Evolutionary conservation across 2,797 vertebrate species (phyloP).

Genomic region (Monodelphis domestica): DNA sequence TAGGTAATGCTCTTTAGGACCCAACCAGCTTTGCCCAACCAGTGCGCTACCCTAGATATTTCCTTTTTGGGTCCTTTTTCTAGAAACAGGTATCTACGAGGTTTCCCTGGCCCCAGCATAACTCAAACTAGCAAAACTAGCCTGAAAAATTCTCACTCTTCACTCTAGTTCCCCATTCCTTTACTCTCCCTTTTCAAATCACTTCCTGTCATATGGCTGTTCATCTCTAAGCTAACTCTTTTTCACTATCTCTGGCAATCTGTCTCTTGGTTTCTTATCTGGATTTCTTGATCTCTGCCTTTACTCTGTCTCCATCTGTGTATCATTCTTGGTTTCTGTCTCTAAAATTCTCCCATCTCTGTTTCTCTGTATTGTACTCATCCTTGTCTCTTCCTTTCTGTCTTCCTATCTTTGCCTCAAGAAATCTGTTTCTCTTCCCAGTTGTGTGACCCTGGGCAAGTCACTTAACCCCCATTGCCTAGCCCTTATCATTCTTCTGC

Average conservation of each 20-base stretch:
- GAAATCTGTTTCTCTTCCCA: not conserved
- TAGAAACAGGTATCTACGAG: not conserved
- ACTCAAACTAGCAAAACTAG: not conserved
- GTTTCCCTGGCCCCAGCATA: not conserved
- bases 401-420: not conserved
- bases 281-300: not conserved
- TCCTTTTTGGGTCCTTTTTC: not conserved
- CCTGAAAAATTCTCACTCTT: not conserved
- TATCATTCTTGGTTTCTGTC: not conserved
- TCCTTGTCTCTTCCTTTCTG: not conserved
- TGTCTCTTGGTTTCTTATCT: constrained; percentile 10
- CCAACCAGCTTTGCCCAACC: not conserved
- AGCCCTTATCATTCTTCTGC: no score
- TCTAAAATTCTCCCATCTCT: no score
- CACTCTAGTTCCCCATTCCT: constrained; percentile 33
- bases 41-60: not conserved
- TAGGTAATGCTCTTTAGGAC: not conserved
- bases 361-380: not conserved
- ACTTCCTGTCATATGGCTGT: not conserved
- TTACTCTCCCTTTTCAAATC: not conserved
- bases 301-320: constrained; percentile 8
- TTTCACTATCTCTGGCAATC: not conserved
- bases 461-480: no score
- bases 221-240: not conserved
- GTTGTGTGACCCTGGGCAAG: no score